Evolutionary conservation across 2,888 invertebrate species (phyloP).

Genomic region (Anodontia alba): DNA sequence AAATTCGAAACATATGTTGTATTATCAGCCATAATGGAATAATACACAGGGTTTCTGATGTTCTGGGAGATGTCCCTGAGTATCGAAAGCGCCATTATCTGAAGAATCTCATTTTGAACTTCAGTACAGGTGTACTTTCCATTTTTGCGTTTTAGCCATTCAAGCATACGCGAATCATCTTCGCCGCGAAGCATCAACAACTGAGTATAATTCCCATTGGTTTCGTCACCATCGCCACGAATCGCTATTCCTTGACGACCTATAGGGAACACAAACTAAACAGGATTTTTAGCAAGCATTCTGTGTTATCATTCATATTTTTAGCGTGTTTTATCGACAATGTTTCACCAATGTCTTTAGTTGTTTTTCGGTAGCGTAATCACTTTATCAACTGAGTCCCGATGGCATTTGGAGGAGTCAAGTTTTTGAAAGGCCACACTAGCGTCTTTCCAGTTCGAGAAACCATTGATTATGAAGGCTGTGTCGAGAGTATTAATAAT

Average conservation of each 20-base stretch:
- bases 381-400: conserved; percentile 40
- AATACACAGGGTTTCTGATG: too few relatives aligned
- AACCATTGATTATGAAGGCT: conserved; percentile 46
- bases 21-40: too few relatives aligned
- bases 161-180: conserved; percentile 9
- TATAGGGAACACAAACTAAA: conserved; percentile 50
- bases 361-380: conserved; percentile 24
- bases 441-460: conserved; percentile 61
- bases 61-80: not conserved
- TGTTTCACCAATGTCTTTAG: conserved; percentile 42
- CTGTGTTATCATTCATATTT: conserved; percentile 48
- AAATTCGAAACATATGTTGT: too few relatives aligned
- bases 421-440: conserved; percentile 39
- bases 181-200: not conserved
- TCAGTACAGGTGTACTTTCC: conserved; percentile 4
- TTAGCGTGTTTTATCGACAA: too few relatives aligned
- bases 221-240: conserved; percentile 48
- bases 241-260: conserved; percentile 51
- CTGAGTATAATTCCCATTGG: conserved; percentile 12
- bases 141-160: conserved; percentile 3
- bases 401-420: conserved; percentile 46
- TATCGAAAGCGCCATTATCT: not conserved
- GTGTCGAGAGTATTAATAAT: not conserved
- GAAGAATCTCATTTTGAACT: conserved; percentile 5
- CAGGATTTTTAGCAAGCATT: conserved; percentile 41